Base-by-base conservation (phyloP, 2,797 vertebrate species). In the Helicolenus hilgendorfi region DNA sequence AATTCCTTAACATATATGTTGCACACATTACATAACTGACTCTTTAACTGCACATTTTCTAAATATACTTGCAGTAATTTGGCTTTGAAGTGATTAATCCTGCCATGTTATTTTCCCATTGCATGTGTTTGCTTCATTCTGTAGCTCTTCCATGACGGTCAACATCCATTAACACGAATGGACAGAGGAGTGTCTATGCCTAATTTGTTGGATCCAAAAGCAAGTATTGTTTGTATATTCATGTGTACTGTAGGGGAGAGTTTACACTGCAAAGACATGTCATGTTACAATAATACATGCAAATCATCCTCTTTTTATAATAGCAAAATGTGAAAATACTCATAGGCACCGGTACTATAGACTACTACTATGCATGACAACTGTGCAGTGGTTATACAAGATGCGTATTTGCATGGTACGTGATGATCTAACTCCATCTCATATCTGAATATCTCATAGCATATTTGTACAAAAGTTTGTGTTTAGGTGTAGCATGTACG, bases 151-250 rank as follows among this genome's bases (percentile, higher is more conserved):
- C 94, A 97, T 97, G 98, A 98, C 74, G 95, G 97, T 92, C 97
- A 96, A 90, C 96, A 97, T 95, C 97, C 97, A 76, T 96, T 97
- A 87, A 95, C 97, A 96, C 97, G 97, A 97, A 98, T 98, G 98
- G 98, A 99, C 92, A 97, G 98, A 96, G 98, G 99, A 70, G 97
- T 98, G 65, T 99, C 99, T 76, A 98, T 99, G 99, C 99, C 99
- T 96, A 99, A 99, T 96, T 98, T 99, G 98, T 94, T 99, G 98
- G 98, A 99, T 93, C 97, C 97, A 97, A 99, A 99, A 98, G 99
- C 98, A 99, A 98, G 98, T 98, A 96, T 94, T 89, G 53, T 90
- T 79, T 72, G 68, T 35, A 81, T 89, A 81, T 83, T 94, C 41
- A 26, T 26, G 11, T 72, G 14, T 29, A 45, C 15, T 18, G 9